These are phyloP conservation scores for Dicyrtoma fusca DNA, from an alignment of 2,888 invertebrate species.

Conservation along the genomic window DNA sequence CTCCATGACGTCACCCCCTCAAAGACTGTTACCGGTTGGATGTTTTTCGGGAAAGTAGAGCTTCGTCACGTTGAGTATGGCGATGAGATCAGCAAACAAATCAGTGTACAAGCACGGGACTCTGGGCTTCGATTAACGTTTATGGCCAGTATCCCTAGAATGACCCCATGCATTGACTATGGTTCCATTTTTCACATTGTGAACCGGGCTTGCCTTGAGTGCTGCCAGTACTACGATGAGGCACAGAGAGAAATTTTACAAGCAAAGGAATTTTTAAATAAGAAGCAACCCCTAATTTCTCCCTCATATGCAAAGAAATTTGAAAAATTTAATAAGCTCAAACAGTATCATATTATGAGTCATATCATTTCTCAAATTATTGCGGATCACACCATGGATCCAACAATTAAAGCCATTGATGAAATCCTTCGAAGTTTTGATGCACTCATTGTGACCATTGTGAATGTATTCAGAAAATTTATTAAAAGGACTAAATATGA, in stretches of 20 bases:
- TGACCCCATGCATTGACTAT: constrained; percentile 11
- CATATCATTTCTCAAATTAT: constrained; percentile 12
- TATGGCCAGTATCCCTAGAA: neutral
- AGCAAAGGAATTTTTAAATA: constrained; percentile 7
- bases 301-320: neutral
- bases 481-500: neutral
- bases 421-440: constrained; percentile 22
- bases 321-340: neutral
- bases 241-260: neutral
- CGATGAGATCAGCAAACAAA: constrained; percentile 1
- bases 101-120: constrained; percentile 7
- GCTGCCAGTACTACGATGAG: constrained; percentile 12
- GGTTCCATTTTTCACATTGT: constrained; percentile 18
- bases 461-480: neutral
- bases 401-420: constrained; percentile 12
- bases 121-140: constrained; percentile 9
- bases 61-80: neutral
- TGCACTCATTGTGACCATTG: neutral
- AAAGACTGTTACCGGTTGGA: constrained; percentile 20
- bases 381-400: constrained; percentile 23
- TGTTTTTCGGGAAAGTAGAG: constrained; percentile 28
- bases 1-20: constrained; percentile 25
- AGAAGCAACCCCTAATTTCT: constrained; percentile 11
- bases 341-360: constrained; percentile 14
- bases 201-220: constrained; percentile 12